Evolutionary conservation across 2,888 invertebrate species (phyloP).

Genomic region (Neelides folsomi): DNA sequence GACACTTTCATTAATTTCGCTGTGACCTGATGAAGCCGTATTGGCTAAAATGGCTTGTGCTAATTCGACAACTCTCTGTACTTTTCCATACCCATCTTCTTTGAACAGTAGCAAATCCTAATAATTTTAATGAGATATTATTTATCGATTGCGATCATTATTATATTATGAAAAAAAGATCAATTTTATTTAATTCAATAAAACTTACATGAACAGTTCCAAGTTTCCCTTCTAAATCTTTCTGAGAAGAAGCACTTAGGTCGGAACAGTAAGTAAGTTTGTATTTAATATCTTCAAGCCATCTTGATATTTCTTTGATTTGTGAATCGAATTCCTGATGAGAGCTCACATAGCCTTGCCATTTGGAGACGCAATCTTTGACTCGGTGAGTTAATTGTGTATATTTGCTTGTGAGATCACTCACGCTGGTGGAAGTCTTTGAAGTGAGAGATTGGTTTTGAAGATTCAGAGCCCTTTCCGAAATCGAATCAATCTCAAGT

Average conservation of each 20-base stretch:
- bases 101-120: conserved; percentile 79
- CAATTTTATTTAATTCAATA: neutral
- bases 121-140: conserved; percentile 1
- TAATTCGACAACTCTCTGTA: conserved; percentile 75
- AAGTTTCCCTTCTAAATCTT: conserved; percentile 71
- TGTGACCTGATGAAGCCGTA: conserved; percentile 77
- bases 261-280: conserved; percentile 80
- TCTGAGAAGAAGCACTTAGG: conserved; percentile 63
- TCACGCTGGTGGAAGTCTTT: conserved; percentile 43
- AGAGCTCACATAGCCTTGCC: conserved; percentile 79
- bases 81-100: conserved; percentile 79
- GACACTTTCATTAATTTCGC: conserved; percentile 67
- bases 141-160: neutral
- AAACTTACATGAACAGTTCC: conserved; percentile 49
- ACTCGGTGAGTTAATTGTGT: conserved; percentile 78
- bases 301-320: conserved; percentile 62
- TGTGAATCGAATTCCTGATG: conserved; percentile 78
- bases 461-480: conserved; percentile 74
- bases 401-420: conserved; percentile 77
- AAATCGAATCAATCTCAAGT: conserved; percentile 80
- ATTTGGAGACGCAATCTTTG: conserved; percentile 61
- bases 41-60: conserved; percentile 83
- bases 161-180: neutral
- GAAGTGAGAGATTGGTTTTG: conserved; percentile 55
- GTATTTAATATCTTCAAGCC: conserved; percentile 68